These are phyloP conservation scores for Dicyrtoma fusca DNA, from an alignment of 2,888 invertebrate species.

Conservation along the genomic window DNA sequence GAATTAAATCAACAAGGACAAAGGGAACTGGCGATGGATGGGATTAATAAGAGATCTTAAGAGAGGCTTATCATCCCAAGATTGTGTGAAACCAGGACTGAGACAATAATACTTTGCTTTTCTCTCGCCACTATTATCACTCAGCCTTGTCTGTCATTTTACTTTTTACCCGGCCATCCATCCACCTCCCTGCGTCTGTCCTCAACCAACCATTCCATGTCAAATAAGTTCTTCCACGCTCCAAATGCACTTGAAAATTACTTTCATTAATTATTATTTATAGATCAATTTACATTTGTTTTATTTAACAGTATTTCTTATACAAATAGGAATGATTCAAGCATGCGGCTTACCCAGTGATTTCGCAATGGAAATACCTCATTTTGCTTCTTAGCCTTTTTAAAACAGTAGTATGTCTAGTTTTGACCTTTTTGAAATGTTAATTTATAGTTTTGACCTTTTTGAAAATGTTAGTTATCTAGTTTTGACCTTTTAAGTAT, in stretches of 20 bases:
- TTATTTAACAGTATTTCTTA: too few relatives aligned
- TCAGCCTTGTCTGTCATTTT: slow-evolving; percentile 16
- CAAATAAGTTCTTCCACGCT: not conserved
- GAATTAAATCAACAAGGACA: slow-evolving; percentile 38
- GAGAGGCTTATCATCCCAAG: slow-evolving; percentile 37
- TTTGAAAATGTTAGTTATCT: too few relatives aligned
- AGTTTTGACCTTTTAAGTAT: too few relatives aligned
- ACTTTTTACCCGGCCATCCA: not conserved
- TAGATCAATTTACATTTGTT: too few relatives aligned
- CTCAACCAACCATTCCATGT: too few relatives aligned
- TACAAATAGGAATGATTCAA: too few relatives aligned
- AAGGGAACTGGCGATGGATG: slow-evolving; percentile 37
- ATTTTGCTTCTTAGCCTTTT: too few relatives aligned
- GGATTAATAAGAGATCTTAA: slow-evolving; percentile 36
- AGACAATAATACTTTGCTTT: slow-evolving; percentile 30
- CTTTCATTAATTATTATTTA: not conserved
- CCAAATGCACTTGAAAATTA: not conserved
- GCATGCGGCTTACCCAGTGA: too few relatives aligned
- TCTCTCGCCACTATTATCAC: slow-evolving; percentile 16
- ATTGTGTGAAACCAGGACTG: slow-evolving; percentile 33
- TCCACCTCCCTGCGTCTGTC: slow-evolving; percentile 3
- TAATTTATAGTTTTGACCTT: too few relatives aligned
- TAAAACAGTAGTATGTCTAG: too few relatives aligned
- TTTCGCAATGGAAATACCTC: too few relatives aligned
- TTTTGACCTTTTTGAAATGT: too few relatives aligned